Conservation (phyloP, 2,113 vertebrate genomes). For the Tyrannus savana region DNA sequence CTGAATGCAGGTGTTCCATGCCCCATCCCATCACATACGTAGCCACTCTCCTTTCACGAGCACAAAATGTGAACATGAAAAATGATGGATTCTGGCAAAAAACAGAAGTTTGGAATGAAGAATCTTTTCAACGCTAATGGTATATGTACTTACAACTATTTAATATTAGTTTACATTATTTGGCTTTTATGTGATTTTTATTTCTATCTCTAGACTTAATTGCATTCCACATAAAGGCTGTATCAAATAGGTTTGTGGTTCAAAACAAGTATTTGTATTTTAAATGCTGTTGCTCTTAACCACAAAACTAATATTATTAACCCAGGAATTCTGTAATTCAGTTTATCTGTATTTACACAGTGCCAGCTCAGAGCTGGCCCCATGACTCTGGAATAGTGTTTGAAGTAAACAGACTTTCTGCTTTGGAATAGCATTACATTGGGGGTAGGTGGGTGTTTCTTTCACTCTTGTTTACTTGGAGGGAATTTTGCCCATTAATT, state of each 20-base stretch:
- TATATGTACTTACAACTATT: not conserved
- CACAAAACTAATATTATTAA: not conserved
- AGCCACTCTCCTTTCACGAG: not conserved
- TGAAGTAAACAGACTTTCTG: not conserved
- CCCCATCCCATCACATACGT: fast-evolving
- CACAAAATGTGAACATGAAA: not conserved
- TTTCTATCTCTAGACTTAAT: not conserved
- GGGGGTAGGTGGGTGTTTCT: not conserved
- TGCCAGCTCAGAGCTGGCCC: not conserved
- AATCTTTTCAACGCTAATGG: not conserved
- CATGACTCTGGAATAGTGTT: not conserved
- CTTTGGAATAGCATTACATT: not conserved
- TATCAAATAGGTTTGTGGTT: not conserved
- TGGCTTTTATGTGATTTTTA: not conserved
- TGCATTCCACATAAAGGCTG: not conserved
- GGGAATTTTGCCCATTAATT: not conserved
- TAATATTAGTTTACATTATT: not conserved
- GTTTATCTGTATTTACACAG: not conserved
- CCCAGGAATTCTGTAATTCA: not conserved
- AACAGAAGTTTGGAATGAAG: not conserved
- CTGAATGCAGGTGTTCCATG: not conserved
- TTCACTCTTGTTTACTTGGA: not conserved
- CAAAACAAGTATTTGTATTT: not conserved
- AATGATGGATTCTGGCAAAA: not conserved
- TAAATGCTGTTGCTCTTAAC: not conserved